A percentile compares a stretch with the other conserved stretches of the same genome.
Evolutionary conservation across 2,888 invertebrate genomes (phyloP).

Genomic region (Drosophila nr. perissopoda): DNA sequence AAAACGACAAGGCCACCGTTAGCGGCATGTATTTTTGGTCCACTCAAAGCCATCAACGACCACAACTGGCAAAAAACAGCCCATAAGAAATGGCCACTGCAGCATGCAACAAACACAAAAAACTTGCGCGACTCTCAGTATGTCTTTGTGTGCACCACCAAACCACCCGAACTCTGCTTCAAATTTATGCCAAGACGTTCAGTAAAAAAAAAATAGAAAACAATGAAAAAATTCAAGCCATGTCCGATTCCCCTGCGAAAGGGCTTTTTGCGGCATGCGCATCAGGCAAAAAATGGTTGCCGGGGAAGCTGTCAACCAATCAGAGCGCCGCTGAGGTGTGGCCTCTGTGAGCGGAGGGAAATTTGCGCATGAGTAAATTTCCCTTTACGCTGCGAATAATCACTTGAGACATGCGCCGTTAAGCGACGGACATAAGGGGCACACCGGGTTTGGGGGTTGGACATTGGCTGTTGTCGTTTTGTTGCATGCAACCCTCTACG

Average conservation of each 20-base stretch:
- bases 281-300: constrained; percentile 72
- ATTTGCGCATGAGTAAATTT: constrained; percentile 79
- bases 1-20: constrained; percentile 52
- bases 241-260: constrained; percentile 58
- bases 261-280: constrained; percentile 67
- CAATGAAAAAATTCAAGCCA: constrained; percentile 48
- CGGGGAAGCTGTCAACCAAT: constrained; percentile 81
- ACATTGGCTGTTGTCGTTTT: constrained; percentile 13
- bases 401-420: constrained; percentile 80
- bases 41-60: constrained; percentile 50
- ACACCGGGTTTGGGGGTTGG: constrained; percentile 43
- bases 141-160: constrained; percentile 38
- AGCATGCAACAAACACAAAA: constrained; percentile 34
- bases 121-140: constrained; percentile 41
- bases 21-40: constrained; percentile 46
- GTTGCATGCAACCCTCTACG: constrained; percentile 66
- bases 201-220: constrained; percentile 1
- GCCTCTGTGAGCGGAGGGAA: constrained; percentile 63
- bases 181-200: constrained; percentile 60
- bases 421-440: constrained; percentile 19
- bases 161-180: constrained; percentile 33
- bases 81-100: constrained; percentile 50
- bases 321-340: constrained; percentile 75
- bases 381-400: constrained; percentile 78
- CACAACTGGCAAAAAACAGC: constrained; percentile 25